Conservation (phyloP, 2,888 invertebrate genomes). For the Pterobdella sp. region DNA sequence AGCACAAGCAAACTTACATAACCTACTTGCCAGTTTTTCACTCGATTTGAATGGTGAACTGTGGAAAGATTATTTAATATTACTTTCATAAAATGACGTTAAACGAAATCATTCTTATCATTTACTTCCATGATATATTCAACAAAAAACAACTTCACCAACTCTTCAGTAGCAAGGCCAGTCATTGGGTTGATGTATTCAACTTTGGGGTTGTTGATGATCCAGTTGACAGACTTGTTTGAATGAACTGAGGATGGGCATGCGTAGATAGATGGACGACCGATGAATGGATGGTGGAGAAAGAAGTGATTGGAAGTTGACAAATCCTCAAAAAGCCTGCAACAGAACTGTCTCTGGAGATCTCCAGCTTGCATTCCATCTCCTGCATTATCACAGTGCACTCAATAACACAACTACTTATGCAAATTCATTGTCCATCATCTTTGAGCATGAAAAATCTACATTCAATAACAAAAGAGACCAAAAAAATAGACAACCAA, state of each 20-base stretch:
- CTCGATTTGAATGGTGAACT: too few species aligned
- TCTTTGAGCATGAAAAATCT: background rate
- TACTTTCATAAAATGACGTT: too few species aligned
- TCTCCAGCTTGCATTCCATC: constrained; percentile 44
- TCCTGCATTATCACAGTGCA: constrained; percentile 22
- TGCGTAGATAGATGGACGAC: constrained; percentile 35
- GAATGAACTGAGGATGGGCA: too few species aligned
- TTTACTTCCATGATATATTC: too few species aligned
- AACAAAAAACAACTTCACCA: background rate
- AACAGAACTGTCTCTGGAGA: constrained; percentile 44
- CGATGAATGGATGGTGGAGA: constrained; percentile 39
- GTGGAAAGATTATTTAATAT: too few species aligned
- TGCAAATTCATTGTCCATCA: background rate
- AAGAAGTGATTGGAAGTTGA: constrained; percentile 40
- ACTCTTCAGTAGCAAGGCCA: background rate
- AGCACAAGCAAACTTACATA: too few species aligned
- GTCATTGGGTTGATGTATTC: background rate
- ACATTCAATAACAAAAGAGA: background rate
- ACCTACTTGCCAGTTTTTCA: too few species aligned
- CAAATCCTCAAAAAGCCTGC: constrained; percentile 43
- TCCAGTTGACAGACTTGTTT: too few species aligned
- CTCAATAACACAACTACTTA: background rate
- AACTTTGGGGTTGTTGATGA: background rate
- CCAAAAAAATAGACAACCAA: background rate
- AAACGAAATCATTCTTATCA: too few species aligned